phyloP scores from a whole-genome alignment of 2,797 vertebrate species.

The Melopsittacus undulatus region DNA sequence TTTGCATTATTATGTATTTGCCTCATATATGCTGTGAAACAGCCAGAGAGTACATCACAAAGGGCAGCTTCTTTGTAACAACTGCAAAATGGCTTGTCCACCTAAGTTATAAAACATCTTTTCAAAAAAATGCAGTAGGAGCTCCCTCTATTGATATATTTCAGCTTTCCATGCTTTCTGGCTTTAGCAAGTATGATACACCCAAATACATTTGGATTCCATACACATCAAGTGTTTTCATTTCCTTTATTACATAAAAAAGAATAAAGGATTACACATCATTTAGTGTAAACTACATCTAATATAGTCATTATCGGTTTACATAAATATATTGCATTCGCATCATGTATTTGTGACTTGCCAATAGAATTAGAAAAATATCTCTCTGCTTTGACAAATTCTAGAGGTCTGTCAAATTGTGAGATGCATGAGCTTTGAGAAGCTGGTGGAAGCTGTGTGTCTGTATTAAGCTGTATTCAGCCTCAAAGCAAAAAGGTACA shows the following conservation, averaged over 20 bases:
- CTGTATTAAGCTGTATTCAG: background rate
- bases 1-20: background rate
- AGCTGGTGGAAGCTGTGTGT: background rate
- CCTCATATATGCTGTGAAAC: background rate
- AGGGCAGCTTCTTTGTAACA: background rate
- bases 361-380: background rate
- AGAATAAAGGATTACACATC: background rate
- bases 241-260: background rate
- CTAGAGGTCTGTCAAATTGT: background rate
- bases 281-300: background rate
- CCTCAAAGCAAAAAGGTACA: background rate
- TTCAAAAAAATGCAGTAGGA: conserved; percentile 21
- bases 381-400: background rate
- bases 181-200: background rate
- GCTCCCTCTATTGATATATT: conserved; percentile 59
- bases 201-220: background rate
- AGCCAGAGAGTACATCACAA: background rate
- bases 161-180: background rate
- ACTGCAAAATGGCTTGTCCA: background rate
- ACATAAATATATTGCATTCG: background rate
- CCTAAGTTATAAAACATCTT: background rate
- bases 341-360: background rate
- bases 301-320: background rate
- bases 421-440: background rate
- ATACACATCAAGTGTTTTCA: background rate